These are phyloP conservation scores for Lutraria lutraria DNA, from an alignment of 2,888 invertebrate species.

Conservation along the genomic window DNA sequence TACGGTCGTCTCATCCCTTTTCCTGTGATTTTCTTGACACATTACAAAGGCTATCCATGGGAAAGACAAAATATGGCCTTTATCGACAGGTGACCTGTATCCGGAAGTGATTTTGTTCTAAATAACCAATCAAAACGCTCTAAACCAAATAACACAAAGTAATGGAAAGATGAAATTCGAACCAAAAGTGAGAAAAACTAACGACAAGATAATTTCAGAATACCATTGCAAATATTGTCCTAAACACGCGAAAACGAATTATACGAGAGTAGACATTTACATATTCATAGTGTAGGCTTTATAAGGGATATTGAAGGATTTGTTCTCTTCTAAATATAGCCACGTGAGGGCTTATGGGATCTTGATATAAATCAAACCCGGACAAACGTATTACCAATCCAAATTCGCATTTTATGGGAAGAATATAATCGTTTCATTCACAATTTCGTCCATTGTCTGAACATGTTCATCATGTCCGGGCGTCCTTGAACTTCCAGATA, in stretches of 20 bases:
- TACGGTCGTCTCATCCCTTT: too few relatives aligned
- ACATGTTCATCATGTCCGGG: too few relatives aligned
- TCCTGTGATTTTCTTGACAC: too few relatives aligned
- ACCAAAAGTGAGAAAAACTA: background rate
- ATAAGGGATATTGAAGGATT: background rate
- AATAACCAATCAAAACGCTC: too few relatives aligned
- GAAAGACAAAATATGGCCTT: too few relatives aligned
- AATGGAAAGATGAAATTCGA: background rate
- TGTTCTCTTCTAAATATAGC: slow-evolving; percentile 20
- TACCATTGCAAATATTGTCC: background rate
- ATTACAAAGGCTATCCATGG: too few relatives aligned
- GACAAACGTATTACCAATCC: background rate
- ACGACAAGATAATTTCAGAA: background rate
- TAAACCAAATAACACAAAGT: too few relatives aligned
- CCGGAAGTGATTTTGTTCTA: too few relatives aligned
- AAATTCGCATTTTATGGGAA: background rate
- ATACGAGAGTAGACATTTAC: background rate
- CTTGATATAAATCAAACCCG: background rate
- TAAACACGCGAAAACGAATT: background rate
- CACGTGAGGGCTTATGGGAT: background rate
- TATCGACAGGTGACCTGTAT: too few relatives aligned
- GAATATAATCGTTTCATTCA: background rate
- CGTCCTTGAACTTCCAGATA: too few relatives aligned
- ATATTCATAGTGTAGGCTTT: slow-evolving; percentile 16
- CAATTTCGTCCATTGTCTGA: background rate